Evolutionary conservation across 1,140 invertebrate genomes (phyloP).

Genomic region (Leptopilina clavipes): DNA sequence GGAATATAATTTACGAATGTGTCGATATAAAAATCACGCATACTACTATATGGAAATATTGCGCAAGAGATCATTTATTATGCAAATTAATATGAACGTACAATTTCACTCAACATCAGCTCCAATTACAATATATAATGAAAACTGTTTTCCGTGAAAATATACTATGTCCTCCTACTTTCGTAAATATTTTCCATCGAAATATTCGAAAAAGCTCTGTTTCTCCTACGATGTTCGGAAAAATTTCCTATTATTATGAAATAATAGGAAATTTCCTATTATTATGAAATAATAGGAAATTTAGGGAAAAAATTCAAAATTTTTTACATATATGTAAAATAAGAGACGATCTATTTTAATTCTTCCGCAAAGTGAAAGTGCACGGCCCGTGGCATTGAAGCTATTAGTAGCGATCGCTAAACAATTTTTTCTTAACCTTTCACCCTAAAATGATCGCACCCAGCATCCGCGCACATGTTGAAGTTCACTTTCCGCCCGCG

Average conservation of each 20-base stretch:
- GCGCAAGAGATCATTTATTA: conserved; percentile 13
- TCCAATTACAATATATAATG: conserved; percentile 5
- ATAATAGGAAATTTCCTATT: too few relatives aligned
- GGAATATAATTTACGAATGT: conserved; percentile 6
- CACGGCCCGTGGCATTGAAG: conserved; percentile 66
- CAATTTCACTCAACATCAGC: conserved; percentile 24
- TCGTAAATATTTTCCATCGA: too few relatives aligned
- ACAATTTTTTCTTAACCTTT: conserved; percentile 67
- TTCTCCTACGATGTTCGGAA: too few relatives aligned
- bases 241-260: too few relatives aligned
- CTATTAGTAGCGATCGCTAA: conserved; percentile 65
- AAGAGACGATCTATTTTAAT: conserved; percentile 43
- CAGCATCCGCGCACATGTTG: conserved; percentile 56
- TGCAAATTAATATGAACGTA: conserved; percentile 28
- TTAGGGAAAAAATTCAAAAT: not conserved
- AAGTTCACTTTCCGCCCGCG: conserved; percentile 72
- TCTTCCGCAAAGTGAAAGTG: conserved; percentile 67
- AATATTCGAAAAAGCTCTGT: too few relatives aligned
- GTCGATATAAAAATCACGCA: not conserved
- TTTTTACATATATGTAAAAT: not conserved
- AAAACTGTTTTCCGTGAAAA: conserved; percentile 21
- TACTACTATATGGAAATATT: not conserved
- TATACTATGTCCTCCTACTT: too few relatives aligned
- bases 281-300: too few relatives aligned
- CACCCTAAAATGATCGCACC: conserved; percentile 66